Evolutionary conservation across 2,797 vertebrate species (phyloP).

Genomic region (Aeoliscus strigatus): DNA sequence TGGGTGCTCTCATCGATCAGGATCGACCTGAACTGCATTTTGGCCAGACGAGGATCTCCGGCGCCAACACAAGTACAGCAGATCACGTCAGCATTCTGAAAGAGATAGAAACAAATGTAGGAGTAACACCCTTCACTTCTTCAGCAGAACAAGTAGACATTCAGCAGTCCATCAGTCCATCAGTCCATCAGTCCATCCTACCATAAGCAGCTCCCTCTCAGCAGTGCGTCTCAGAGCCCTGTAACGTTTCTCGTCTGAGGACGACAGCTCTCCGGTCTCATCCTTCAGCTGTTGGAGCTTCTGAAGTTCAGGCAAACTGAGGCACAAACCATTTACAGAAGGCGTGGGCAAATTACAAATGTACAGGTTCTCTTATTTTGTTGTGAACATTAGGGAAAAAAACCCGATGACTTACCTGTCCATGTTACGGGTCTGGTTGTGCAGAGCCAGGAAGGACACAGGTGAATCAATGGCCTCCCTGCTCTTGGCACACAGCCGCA

Average conservation of each 20-base stretch:
- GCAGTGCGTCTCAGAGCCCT: constrained; percentile 93
- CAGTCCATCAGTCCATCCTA: constrained; percentile 32
- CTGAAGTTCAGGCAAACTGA: constrained; percentile 96
- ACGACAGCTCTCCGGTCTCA: constrained; percentile 95
- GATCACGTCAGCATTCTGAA: constrained; percentile 94
- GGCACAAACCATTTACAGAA: background rate
- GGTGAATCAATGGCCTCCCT: constrained; percentile 96
- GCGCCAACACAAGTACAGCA: constrained; percentile 97
- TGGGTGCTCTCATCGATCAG: constrained; percentile 97
- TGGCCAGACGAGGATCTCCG: constrained; percentile 91
- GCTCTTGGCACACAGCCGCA: constrained; percentile 95
- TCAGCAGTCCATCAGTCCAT: no score
- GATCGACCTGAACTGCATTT: constrained; percentile 99
- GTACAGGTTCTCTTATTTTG: no score
- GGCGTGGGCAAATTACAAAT: no score
- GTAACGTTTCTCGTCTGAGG: constrained; percentile 96
- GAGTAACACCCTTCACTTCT: no score
- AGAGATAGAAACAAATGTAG: no score
- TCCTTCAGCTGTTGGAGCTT: constrained; percentile 98
- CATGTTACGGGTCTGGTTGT: constrained; percentile 99
- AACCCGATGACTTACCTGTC: constrained; percentile 87
- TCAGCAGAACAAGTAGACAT: no score
- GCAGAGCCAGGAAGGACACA: constrained; percentile 95
- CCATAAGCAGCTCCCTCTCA: constrained; percentile 95
- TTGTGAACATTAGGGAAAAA: no score